Evolutionary conservation across 2,888 invertebrate genomes (phyloP).

Genomic region (Alloplasta piceator): DNA sequence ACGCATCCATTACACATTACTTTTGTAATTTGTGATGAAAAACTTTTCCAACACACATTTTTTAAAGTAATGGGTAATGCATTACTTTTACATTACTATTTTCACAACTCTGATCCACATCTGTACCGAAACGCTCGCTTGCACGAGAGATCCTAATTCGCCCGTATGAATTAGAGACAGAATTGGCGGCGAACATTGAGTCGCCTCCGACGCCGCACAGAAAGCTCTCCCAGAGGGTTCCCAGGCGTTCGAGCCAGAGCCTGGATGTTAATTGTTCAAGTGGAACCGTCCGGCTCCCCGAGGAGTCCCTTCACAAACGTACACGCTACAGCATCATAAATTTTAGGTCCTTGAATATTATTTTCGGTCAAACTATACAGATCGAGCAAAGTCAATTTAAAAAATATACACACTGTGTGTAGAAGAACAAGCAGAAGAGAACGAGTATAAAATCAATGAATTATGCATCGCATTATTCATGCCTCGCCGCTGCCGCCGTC

Average conservation of each 20-base stretch:
- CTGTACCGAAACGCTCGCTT: neutral
- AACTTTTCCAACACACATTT: too few relatives aligned
- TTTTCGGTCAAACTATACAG: neutral
- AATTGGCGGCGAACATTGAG: slow-evolving; percentile 33
- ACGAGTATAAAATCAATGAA: slow-evolving; percentile 74
- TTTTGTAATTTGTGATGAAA: too few relatives aligned
- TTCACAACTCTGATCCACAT: too few relatives aligned
- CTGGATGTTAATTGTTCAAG: slow-evolving; percentile 58
- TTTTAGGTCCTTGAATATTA: slow-evolving; percentile 1
- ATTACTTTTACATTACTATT: too few relatives aligned
- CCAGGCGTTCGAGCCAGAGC: slow-evolving; percentile 32
- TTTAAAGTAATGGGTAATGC: too few relatives aligned
- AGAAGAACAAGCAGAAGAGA: slow-evolving; percentile 8
- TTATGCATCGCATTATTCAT: slow-evolving; percentile 81
- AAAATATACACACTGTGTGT: too few relatives aligned
- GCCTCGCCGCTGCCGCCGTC: slow-evolving; percentile 74
- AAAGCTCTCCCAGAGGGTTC: slow-evolving; percentile 46
- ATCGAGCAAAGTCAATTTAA: too few relatives aligned
- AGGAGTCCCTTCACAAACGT: neutral
- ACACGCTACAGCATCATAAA: neutral
- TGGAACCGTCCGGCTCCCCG: slow-evolving; percentile 49
- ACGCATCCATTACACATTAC: too few relatives aligned
- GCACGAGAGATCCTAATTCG: slow-evolving; percentile 52
- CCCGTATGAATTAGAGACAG: slow-evolving; percentile 24
- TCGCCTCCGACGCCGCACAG: neutral